phyloP scores from a whole-genome alignment of 2,888 invertebrate species.

The Leucophora obtusa region DNA sequence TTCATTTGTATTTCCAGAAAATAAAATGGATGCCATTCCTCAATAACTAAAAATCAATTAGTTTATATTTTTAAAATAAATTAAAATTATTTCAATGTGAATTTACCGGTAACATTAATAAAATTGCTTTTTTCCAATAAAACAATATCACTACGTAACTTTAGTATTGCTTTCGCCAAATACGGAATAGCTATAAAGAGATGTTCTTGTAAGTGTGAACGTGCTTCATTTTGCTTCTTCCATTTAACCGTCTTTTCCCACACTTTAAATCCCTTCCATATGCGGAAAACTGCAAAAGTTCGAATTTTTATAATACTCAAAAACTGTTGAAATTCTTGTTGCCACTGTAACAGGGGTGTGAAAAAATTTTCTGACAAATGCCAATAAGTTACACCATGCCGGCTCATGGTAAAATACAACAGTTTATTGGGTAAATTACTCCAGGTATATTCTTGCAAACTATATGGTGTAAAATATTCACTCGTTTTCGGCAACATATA shows the following conservation, averaged over 20 bases:
- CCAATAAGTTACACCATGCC: constrained; percentile 89
- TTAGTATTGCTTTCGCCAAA: constrained; percentile 85
- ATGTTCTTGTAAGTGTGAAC: constrained; percentile 82
- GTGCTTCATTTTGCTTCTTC: constrained; percentile 83
- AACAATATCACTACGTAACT: constrained; percentile 84
- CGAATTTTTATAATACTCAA: constrained; percentile 87
- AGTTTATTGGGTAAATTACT: constrained; percentile 82
- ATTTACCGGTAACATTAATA: constrained; percentile 80
- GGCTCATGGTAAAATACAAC: constrained; percentile 90
- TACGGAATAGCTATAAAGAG: constrained; percentile 87
- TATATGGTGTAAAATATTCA: constrained; percentile 87
- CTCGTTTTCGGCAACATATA: constrained; percentile 86
- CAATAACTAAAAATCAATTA: constrained; percentile 71
- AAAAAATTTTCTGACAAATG: constrained; percentile 86
- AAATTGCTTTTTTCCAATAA: constrained; percentile 83
- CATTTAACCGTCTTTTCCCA: constrained; percentile 88
- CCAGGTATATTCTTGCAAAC: constrained; percentile 87
- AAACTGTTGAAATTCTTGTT: constrained; percentile 89
- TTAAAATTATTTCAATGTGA: too few relatives aligned
- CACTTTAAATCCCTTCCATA: constrained; percentile 89
- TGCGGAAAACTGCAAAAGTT: constrained; percentile 84
- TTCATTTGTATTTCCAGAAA: constrained; percentile 84
- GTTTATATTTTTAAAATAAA: neutral
- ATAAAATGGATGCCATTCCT: constrained; percentile 82
- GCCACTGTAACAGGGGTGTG: constrained; percentile 88